Base-by-base conservation (phyloP, 2,113 vertebrate genomes). In the Alosa alosa region DNA sequence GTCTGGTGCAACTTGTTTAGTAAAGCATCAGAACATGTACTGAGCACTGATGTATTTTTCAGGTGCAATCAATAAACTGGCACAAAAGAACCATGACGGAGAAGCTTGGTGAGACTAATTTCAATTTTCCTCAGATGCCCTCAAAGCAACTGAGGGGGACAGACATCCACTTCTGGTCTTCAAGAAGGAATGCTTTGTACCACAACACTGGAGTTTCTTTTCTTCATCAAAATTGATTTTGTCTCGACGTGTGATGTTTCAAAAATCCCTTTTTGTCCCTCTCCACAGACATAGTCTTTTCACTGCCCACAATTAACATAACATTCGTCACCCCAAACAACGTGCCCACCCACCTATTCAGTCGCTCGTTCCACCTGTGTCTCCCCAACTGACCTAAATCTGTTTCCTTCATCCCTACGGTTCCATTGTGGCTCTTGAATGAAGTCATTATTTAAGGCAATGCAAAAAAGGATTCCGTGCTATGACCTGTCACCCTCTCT, bases 391-490 rank as follows among this genome's bases (percentile, higher is more conserved):
- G 31, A 9, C 83, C 83, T 83, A 89, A 86, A 86, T 84, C 89
- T 85, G 90, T 90, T 90, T 92, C 90, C 91, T 88, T 84, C 55
- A 81, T 86, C 68, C 90, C 89, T 86, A 88, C 88, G 90, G 91
- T 87, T 91, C 87, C 64, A 92, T 91, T 92, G 91, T 91, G 90
- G 75, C n/a, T 81, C 36, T 72, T 85, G 64, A 45, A 84, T 88
- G 87, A 84, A 85, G 89, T 93, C 91, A 92, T 93, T 90, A 87
- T 68, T 85, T 90, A 93, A 92, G 93, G 91, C 87, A 86, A 90
- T 91, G 87, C 88, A 91, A 89, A 91, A 88, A 89, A 85, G 10
- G 13, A 36, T 0, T 72, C 72, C 64, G 84, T 84, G 46, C 88
- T 86, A 86, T 88, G 85, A 83, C 36, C 47, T 18, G 31, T 36